phyloP scores from a whole-genome alignment of 1,140 invertebrate genomes.

The Drosophila subpulchrella region DNA sequence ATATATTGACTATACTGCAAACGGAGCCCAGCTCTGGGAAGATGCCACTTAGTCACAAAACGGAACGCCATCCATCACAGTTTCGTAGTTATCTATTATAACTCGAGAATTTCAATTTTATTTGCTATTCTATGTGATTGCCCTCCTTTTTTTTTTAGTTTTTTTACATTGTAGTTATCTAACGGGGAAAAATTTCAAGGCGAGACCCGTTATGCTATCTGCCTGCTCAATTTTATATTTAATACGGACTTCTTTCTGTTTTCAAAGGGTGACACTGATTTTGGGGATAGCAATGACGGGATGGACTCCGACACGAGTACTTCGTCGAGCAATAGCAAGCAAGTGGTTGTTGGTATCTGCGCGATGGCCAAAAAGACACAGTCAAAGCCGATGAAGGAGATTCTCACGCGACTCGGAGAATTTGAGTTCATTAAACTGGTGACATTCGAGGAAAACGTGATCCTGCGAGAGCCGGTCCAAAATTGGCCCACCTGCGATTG shows the following conservation, averaged over 20 bases:
- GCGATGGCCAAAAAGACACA: constrained; percentile 99
- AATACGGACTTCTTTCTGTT: background rate
- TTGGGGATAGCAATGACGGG: constrained; percentile 87
- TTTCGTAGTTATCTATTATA: too few species aligned
- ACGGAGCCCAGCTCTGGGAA: too few species aligned
- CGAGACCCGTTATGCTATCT: too few species aligned
- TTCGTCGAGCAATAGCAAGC: constrained; percentile 82
- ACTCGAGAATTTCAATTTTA: too few species aligned
- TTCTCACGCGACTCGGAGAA: constrained; percentile 96
- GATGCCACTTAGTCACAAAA: too few species aligned
- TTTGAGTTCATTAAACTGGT: constrained; percentile 98
- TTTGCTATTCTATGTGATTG: too few species aligned
- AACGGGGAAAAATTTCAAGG: too few species aligned
- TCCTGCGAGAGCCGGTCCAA: constrained; percentile 97
- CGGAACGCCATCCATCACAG: too few species aligned
- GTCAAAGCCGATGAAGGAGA: constrained; percentile 99
- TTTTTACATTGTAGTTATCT: too few species aligned
- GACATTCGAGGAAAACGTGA: constrained; percentile 97
- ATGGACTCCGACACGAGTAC: constrained; percentile 86
- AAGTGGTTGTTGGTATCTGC: constrained; percentile 98
- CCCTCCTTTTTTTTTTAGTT: too few species aligned
- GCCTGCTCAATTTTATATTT: too few species aligned
- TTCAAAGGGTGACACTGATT: constrained; percentile 89
- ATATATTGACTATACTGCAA: too few species aligned
- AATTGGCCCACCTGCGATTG: constrained; percentile 99